Base-by-base conservation (phyloP, 2,113 vertebrate genomes). In the Chionis minor region DNA sequence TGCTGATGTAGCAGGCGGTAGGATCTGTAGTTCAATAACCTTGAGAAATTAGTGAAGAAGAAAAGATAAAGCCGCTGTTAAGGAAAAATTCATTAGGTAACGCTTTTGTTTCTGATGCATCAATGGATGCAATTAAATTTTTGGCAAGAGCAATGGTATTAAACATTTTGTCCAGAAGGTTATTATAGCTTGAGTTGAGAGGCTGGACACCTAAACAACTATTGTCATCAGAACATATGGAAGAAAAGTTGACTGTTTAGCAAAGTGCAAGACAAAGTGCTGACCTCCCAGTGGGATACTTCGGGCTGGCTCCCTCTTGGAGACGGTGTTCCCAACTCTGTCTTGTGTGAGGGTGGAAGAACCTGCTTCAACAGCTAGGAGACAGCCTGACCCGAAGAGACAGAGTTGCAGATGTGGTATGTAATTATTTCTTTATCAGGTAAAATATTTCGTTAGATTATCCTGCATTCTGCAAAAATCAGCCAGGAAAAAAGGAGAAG, bases 71-170 rank as follows among this genome's bases (percentile, higher is more conserved):
- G 28, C 22, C 62, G 72, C 27, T 62, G 58, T 80, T 85, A 88
- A 92, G 74, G 81, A 42, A 92, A 82, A 82, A 72, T 15, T 90
- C 84, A 87, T 97, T 79, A 94, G 86, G 54, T 82, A 75, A 92
- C 14, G 0, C 70, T 94, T 91, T 80, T 77, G 81, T 92, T 92
- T 94, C 94, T 90, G 92, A 92, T 91, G 86, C 95, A 95, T 97
- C 86, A 49, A 73, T 91, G 91, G 81, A 91, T 82, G 78, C 78
- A 95, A 95, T 97, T 95, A 94, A 87, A 63, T 85, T 96, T 82
- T 96, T 97, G 92, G 97, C 96, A 94, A 83, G 78, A 91, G 56
- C 14, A 20, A 0, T 74, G 84, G 51, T 32, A 42, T 85, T 90
- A 86, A 85, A 27, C 23, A 27, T 81, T 94, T 91, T 92, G 84